Base-by-base conservation (phyloP, 2,888 invertebrate genomes). In the Trachelus stipa region DNA sequence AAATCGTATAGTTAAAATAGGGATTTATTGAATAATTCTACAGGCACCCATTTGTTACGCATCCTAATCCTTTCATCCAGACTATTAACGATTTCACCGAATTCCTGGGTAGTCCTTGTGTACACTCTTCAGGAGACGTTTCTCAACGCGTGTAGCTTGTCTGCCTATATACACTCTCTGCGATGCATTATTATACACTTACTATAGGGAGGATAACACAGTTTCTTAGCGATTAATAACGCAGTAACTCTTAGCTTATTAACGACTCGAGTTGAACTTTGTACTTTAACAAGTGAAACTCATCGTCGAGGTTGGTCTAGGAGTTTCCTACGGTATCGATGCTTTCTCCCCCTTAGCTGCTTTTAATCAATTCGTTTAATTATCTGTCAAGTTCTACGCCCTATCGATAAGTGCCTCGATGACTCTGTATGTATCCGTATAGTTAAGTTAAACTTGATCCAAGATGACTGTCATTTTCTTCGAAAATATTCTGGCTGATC, bases 361-460 rank as follows among this genome's bases (percentile, higher is more conserved):
- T 79, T 79, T 79, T 88, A 87, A 88, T 88, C 87, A 88, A 87
- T 87, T 87, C 85, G 83, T 82, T 87, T 85, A 86, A 87, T 88
- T 88, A 88, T 86, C 81, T 80, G 78, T 80, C 81, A 86, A 87
- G 84, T 85, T 87, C 85, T 83, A 83, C 75, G 12, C 40, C 74
- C 69, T 35, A 33, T 68, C 71, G 23, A 6, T 12, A 56, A 56
- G 23, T 56, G 40, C 15, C 23, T 9, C 6, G 23, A 23, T 1
- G 40, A 23, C 23, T 23, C 23, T 9, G 40, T 56, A 56, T 56
- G 23, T 6, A 6, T 23, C 6, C 40, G 6, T 56, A 56, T 15
- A 56, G 40, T 9, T 9, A 56, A 6, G 15, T 23, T 6, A 56
- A 1, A 0, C 40, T 6, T 56, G 40, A 9, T 56, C 0, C 23